These are phyloP conservation scores for Zingel zingel DNA, from an alignment of 2,113 vertebrate species.

Conservation along the genomic window DNA sequence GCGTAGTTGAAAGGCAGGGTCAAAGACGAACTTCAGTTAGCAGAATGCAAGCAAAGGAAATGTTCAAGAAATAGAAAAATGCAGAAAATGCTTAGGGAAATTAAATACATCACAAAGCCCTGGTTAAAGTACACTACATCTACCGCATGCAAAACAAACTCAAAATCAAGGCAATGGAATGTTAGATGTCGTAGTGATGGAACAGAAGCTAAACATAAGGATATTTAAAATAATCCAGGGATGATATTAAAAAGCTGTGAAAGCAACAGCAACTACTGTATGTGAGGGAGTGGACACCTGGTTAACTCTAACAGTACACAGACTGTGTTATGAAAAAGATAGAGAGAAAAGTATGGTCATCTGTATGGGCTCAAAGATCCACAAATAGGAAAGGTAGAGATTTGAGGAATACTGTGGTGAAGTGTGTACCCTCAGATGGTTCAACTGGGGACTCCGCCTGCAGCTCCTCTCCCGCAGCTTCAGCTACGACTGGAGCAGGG, in stretches of 20 bases:
- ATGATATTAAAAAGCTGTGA: constrained; percentile 16
- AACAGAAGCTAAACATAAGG: background rate
- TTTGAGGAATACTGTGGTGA: constrained; percentile 52
- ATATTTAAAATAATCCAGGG: background rate
- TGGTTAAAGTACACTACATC: background rate
- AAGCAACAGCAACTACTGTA: constrained; percentile 9
- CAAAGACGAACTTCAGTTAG: background rate
- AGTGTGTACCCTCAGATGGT: constrained; percentile 81
- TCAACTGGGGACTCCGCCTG: constrained; percentile 54
- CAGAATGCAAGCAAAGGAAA: constrained; percentile 6
- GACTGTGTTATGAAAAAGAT: background rate
- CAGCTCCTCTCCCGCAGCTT: constrained; percentile 66
- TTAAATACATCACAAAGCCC: background rate
- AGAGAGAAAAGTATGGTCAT: constrained; percentile 27
- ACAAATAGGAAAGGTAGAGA: constrained; percentile 45
- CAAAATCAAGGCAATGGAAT: background rate
- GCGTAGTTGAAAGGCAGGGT: no score
- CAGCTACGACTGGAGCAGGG: constrained; percentile 44
- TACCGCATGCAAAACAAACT: constrained; percentile 8
- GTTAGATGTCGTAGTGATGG: background rate
- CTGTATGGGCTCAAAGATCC: constrained; percentile 36
- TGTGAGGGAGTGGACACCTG: background rate
- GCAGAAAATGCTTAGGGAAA: background rate
- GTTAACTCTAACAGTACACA: constrained; percentile 17
- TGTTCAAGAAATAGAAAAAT: background rate